Evolutionary conservation across 2,888 invertebrate genomes (phyloP), one percentile per base, ranked within the genome.

Genomic region (Caenorhabditis panamensis): DNA sequence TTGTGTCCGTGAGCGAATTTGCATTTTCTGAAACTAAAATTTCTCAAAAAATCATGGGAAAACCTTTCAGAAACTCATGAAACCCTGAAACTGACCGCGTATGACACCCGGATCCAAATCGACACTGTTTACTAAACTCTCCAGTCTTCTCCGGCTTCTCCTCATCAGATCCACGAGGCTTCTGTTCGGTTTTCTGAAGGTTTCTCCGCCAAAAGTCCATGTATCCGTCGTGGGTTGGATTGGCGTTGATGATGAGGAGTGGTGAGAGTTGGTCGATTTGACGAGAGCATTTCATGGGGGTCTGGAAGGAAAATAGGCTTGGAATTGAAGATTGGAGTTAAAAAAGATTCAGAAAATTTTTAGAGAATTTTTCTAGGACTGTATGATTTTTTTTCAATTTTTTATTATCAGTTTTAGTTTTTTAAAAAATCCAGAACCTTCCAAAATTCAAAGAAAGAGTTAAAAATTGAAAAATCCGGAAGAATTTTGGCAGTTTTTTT

Each of bases 221-320:
- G 58, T 68, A 84, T 5, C 58, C 56, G 0, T 61, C 47, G 16
- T 51, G 31, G 0, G 82, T 64, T 0, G 82, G 37, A 53, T 85
- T 82, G 2, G 82, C 79, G 53, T 85, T 83, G 41, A 87, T 72
- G 16, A 84, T 22, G 20, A 87, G 77, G 9, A 87, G 58, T 11
- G 82, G 76, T 13, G 85, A 69, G 1, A 87, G 75, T 26, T 24
- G 24, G 0, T 67, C 63, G 5, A 84, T 68, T 54, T 73, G 72
- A 20, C 84, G 76, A 36, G 77, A 81, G 20, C 79, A 72, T 44
- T 84, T 82, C 76, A 83, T 75, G 8, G 41, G 11, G 2, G 77
- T 82, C 69, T 82, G 49, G 4, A 31, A 31, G 31, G 9, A 13
- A 13, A 41, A 41, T 6, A 9, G 41, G 41, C n/a, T n/a, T n/a